Evolutionary conservation across 2,888 invertebrate species (phyloP), one percentile per base, ranked within the genome.

Genomic region (Drosophila kanekoi): DNA sequence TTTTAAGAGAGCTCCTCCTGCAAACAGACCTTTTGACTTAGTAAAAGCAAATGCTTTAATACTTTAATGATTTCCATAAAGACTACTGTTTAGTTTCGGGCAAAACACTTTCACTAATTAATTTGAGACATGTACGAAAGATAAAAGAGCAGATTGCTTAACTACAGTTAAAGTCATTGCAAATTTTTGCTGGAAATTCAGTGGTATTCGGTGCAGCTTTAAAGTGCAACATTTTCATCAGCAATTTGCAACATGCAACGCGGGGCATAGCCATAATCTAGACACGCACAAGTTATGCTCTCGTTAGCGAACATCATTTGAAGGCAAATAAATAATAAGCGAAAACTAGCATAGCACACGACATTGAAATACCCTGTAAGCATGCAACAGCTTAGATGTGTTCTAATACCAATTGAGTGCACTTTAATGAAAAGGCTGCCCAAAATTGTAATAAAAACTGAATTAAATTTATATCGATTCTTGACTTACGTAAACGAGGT

Each of bases 241-340:
- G 74, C 77, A 72, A 82, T 70, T 86, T 79, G 67, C 83, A 72
- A 83, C 83, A 83, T 83, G 83, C 88, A 86, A 83, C 66, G 49
- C 38, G 61, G 62, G 59, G 49, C 64, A 41, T 44, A 47, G 47
- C 60, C 57, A 58, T 57, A 78, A 76, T 76, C 76, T 64, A 45
- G 49, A 75, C 79, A 75, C 77, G 79, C 81, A 81, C 66, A 70
- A 73, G 74, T 76, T 83, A 83, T 83, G 83, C 88, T 88, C 87
- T 88, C 88, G 87, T 83, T 82, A 82, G 67, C 83, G 72, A 71
- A 71, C 68, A 72, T 67, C 56, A 74, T 57, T 58, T 37, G 47
- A 41, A 49, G 52, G 23, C 53, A 47, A 58, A 37, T 38, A 51
- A 38, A 32, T 43, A 10, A 18, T 9, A 33, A 13, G 18, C 4